Percentiles rank a stretch among this genome's conserved stretches.
Evolutionary conservation across 53 echinoderm and acorn worm species (phyloP).

Genomic region (Pentamera pediparva): DNA sequence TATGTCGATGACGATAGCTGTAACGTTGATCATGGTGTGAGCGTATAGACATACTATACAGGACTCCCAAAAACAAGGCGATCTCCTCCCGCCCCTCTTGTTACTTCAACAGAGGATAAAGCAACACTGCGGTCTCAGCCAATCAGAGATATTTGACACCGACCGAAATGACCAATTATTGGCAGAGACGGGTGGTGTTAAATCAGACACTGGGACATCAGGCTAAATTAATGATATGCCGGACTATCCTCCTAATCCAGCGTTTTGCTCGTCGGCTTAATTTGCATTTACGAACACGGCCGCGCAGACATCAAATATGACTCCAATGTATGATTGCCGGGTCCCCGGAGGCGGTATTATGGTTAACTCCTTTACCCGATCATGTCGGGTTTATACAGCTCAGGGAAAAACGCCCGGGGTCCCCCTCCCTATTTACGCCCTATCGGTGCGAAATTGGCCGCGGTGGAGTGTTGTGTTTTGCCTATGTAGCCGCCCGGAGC

Average conservation of each 20-base stretch:
- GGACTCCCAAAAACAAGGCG: too few relatives aligned
- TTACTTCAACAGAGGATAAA: too few relatives aligned
- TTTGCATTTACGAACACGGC: constrained; percentile 12
- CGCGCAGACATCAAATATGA: too few relatives aligned
- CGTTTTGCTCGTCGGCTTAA: constrained; percentile 8
- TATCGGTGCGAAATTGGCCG: constrained; percentile 2
- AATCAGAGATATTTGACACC: constrained; percentile 11
- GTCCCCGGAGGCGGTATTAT: too few relatives aligned
- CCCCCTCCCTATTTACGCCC: neutral
- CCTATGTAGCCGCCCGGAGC: constrained; percentile 25
- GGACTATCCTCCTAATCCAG: neutral
- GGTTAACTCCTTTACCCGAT: too few relatives aligned
- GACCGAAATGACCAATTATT: constrained; percentile 17
- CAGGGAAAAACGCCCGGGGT: neutral
- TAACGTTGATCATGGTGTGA: too few relatives aligned
- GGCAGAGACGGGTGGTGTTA: constrained; percentile 4
- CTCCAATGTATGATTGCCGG: too few relatives aligned
- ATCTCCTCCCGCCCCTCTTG: too few relatives aligned
- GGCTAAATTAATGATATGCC: constrained; percentile 32
- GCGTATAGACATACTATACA: too few relatives aligned
- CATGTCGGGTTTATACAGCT: too few relatives aligned
- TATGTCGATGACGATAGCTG: too few relatives aligned
- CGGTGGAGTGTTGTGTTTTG: constrained; percentile 24
- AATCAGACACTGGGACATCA: too few relatives aligned
- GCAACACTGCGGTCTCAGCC: neutral